Evolutionary conservation across 2,888 invertebrate species (phyloP).

Genomic region (Clepsis dumicolana): DNA sequence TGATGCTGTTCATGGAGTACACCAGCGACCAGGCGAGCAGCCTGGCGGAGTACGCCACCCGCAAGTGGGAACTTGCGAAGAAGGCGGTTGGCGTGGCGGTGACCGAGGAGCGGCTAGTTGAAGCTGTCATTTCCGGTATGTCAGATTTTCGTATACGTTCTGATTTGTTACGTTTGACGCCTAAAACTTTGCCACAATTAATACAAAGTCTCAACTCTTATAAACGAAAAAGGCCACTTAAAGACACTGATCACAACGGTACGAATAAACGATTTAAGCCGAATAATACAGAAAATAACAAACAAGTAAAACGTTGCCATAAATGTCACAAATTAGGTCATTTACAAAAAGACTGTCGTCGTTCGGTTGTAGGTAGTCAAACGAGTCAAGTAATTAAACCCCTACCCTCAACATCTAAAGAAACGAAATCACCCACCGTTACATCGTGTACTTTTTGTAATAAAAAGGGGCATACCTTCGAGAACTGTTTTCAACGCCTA

Average conservation of each 20-base stretch:
- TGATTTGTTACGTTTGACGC: conserved; percentile 43
- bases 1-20: conserved; percentile 42
- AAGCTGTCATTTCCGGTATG: conserved; percentile 44
- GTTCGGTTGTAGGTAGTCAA: background rate
- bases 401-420: background rate
- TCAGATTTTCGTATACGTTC: conserved; percentile 44
- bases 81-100: conserved; percentile 41
- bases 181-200: conserved; percentile 39
- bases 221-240: conserved; percentile 33
- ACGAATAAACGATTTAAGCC: conserved; percentile 21
- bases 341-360: conserved; percentile 12
- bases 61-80: conserved; percentile 41
- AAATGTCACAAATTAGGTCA: conserved; percentile 37
- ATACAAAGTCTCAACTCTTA: conserved; percentile 39
- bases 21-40: conserved; percentile 43
- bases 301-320: conserved; percentile 38
- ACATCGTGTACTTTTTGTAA: conserved; percentile 17
- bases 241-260: conserved; percentile 25
- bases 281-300: conserved; percentile 3
- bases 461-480: conserved; percentile 24
- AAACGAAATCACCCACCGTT: background rate
- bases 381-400: background rate
- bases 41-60: conserved; percentile 42
- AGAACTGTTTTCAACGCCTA: conserved; percentile 30
- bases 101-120: conserved; percentile 41